phyloP scores from a whole-genome alignment of 2,888 invertebrate species.

The Oscheius sp. region DNA sequence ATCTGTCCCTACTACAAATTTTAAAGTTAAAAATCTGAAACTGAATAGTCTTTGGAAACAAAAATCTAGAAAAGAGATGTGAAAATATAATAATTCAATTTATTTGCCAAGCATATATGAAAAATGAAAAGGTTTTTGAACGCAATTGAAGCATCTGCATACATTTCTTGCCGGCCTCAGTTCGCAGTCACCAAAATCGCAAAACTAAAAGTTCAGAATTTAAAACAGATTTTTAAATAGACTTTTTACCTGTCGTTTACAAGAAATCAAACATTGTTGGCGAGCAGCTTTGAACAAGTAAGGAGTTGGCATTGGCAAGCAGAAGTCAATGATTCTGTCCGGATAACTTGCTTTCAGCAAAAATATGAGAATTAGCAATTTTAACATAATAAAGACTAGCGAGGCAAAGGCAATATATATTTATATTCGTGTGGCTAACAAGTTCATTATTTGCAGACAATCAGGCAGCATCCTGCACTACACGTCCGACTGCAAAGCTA shows the following conservation, averaged over 20 bases:
- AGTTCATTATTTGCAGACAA: neutral
- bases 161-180: neutral
- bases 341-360: too few relatives aligned
- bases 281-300: neutral
- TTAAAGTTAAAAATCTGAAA: too few relatives aligned
- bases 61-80: too few relatives aligned
- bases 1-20: too few relatives aligned
- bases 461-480: neutral
- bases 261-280: neutral
- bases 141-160: neutral
- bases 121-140: neutral
- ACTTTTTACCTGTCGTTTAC: conserved; percentile 1
- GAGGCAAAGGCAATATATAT: neutral
- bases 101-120: too few relatives aligned
- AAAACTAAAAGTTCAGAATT: neutral
- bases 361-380: too few relatives aligned
- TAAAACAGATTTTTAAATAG: too few relatives aligned
- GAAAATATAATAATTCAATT: too few relatives aligned
- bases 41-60: too few relatives aligned
- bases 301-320: neutral
- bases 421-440: neutral
- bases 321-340: neutral
- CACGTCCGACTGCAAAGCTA: too few relatives aligned
- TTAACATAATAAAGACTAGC: too few relatives aligned
- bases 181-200: conserved; percentile 2